Conservation (phyloP, 2,888 invertebrate species). For the Ernsta delagoae region DNA sequence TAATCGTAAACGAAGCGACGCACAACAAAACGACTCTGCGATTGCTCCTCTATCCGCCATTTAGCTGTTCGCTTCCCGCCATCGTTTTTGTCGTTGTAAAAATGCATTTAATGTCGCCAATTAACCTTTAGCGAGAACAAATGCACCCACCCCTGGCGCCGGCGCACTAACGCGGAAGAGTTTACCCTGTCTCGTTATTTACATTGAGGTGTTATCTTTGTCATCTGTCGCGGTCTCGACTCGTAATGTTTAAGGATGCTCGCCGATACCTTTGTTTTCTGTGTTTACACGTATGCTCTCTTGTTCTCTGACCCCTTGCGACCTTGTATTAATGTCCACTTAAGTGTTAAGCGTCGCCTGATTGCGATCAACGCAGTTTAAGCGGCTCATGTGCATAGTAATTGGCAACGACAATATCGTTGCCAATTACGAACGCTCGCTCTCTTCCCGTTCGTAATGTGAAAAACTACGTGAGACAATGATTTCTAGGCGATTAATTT, state of each 20-base stretch:
- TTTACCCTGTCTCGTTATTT: conserved; percentile 40
- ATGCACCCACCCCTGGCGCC: conserved; percentile 60
- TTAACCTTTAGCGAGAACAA: conserved; percentile 63
- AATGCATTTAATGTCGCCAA: too few species aligned
- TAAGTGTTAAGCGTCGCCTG: conserved; percentile 34
- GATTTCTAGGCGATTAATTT: conserved; percentile 10
- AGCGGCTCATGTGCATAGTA: conserved; percentile 28
- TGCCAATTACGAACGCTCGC: conserved; percentile 28
- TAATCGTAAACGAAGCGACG: conserved; percentile 29
- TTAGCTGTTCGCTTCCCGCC: conserved; percentile 53
- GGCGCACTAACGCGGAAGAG: conserved; percentile 70
- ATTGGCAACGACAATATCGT: too few species aligned
- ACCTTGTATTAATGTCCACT: conserved; percentile 36
- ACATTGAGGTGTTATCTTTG: conserved; percentile 45
- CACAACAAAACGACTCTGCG: conserved; percentile 32
- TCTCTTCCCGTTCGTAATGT: conserved; percentile 33
- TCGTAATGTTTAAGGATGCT: conserved; percentile 37
- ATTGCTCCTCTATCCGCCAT: conserved; percentile 48
- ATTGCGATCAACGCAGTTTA: conserved; percentile 35
- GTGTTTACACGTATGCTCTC: conserved; percentile 9
- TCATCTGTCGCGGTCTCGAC: conserved; percentile 41
- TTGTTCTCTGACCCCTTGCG: conserved; percentile 24
- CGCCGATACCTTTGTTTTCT: conserved; percentile 33
- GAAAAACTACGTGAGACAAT: neutral
- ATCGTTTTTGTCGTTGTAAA: too few species aligned